These are phyloP conservation scores for Heterotis niloticus DNA, from an alignment of 2,113 vertebrate genomes.

Conservation along the genomic window DNA sequence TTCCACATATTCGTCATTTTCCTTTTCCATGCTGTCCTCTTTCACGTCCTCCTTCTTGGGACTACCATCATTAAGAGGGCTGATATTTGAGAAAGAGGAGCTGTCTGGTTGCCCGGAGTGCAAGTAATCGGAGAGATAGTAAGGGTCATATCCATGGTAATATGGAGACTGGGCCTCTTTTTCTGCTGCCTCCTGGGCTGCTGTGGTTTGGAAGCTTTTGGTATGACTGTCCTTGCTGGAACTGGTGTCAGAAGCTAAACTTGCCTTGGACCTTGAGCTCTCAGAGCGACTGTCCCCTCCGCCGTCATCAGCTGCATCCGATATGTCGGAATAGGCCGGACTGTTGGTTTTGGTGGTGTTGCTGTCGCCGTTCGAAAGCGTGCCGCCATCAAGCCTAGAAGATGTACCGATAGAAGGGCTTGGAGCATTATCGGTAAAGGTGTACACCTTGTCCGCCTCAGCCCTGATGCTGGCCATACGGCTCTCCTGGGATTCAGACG, in stretches of 20 bases:
- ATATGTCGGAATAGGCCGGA: conserved; percentile 96
- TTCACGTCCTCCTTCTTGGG: conserved; percentile 82
- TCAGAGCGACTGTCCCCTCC: conserved; percentile 86
- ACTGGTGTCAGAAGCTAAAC: conserved; percentile 75
- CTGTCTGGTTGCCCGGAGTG: conserved; percentile 76
- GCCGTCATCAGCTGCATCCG: conserved; percentile 89
- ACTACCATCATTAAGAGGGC: conserved; percentile 69
- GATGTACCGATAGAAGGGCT: conserved; percentile 94
- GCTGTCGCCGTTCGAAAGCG: conserved; percentile 75
- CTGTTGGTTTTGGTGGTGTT: conserved; percentile 83
- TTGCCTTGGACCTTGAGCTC: conserved; percentile 80
- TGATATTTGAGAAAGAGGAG: conserved; percentile 67
- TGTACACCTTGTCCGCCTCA: conserved; percentile 98
- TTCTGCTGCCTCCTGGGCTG: conserved; percentile 61
- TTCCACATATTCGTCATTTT: conserved; percentile 70
- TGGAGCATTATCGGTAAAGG: conserved; percentile 95
- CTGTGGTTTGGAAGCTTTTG: conserved; percentile 71
- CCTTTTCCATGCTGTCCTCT: conserved; percentile 76
- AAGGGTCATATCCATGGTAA: conserved; percentile 90
- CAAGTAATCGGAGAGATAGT: conserved; percentile 88
- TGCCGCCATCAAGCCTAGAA: conserved; percentile 77
- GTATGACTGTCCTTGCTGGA: conserved; percentile 71
- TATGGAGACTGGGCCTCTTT: conserved; percentile 89
- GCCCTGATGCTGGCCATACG: conserved; percentile 97
- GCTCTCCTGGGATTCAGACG: conserved; percentile 87